Base-by-base conservation (phyloP, 2,113 vertebrate species). In the Entelurus aequoreus region DNA sequence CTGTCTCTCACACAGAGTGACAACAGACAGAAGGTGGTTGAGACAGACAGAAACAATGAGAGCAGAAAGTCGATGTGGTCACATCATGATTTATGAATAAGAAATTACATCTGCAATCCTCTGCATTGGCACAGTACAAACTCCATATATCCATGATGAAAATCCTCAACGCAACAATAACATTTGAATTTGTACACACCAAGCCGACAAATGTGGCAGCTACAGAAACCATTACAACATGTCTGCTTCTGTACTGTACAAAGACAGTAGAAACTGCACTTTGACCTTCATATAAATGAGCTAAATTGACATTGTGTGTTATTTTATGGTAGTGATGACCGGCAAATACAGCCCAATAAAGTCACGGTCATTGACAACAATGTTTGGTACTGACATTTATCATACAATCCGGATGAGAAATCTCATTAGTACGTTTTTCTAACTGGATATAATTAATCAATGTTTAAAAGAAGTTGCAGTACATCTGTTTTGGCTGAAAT, bases 121-220 rank as follows among this genome's bases (percentile, higher is more conserved):
- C 69, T 54, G 65, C 69, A 48, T 50, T 59, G 55, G 66, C 60
- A 55, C 67, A 65, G 69, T 47, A 10, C 57, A 56, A 71, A 58
- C 52, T 67, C 59, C 35, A 53, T 44, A 52, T 71, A 60, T 62
- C 44, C 36, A 40, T 3, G 13, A 47, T 38, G 48, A 38, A 38
- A 21, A 66, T 68, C 51, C 48, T 51, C 60, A 55, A 62, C 37
- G 55, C 44, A 74, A 48, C 64, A 71, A 59, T 79, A 70, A 70
- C 69, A 47, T 78, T 60, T 5, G 46, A 57, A 10, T 36, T 60
- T 46, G 13, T 79, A 77, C 81, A 76, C 68, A 75, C 55, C 40
- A 59, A 78, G 78, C 81, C 71, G 66, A 35, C 5, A 77, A 66
- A 78, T 76, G 74, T 81, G 76, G 77, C 72, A 81, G 82, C 84